Percentiles rank a stretch among this genome's conserved stretches.
Conservation (phyloP, 1,140 invertebrate genomes). For the Cotesia glomerata region DNA sequence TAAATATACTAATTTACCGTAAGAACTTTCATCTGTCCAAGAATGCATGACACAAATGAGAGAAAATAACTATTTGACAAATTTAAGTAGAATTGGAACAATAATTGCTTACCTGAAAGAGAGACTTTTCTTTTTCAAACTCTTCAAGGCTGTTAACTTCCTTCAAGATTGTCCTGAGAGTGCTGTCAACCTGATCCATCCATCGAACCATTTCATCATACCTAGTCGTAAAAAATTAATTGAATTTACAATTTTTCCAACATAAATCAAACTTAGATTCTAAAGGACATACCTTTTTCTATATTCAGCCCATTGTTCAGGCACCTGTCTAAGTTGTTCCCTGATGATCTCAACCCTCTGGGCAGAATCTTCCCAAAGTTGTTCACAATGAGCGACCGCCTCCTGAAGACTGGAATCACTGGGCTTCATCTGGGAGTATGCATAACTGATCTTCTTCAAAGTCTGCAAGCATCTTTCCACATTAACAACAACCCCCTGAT, state of each 20-base stretch:
- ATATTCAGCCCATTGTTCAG: constrained; percentile 88
- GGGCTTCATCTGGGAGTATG: constrained; percentile 70
- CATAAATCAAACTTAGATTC: constrained; percentile 7
- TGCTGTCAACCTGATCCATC: constrained; percentile 88
- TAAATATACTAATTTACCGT: constrained; percentile 45
- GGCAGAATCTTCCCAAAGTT: constrained; percentile 76
- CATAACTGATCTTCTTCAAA: constrained; percentile 73
- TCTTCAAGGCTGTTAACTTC: constrained; percentile 86
- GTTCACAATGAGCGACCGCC: constrained; percentile 71
- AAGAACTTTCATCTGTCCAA: constrained; percentile 48
- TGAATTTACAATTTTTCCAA: constrained; percentile 5
- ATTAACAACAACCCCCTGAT: constrained; percentile 72
- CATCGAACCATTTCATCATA: constrained; percentile 85
- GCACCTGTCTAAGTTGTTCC: constrained; percentile 83
- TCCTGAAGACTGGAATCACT: constrained; percentile 71
- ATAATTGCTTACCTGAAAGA: constrained; percentile 79
- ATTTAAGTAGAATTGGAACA: constrained; percentile 10
- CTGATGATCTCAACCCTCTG: constrained; percentile 75
- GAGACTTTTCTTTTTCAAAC: constrained; percentile 85
- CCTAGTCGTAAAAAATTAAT: constrained; percentile 51
- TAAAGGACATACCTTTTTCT: constrained; percentile 70
- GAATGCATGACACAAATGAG: constrained; percentile 25
- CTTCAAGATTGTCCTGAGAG: constrained; percentile 80
- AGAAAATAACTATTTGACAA: neutral
- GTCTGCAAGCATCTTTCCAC: constrained; percentile 78